A percentile compares a stretch with the other conserved stretches of the same genome.
Evolutionary conservation across 2,797 vertebrate genomes (phyloP).

Genomic region (Anguilla obscura): DNA sequence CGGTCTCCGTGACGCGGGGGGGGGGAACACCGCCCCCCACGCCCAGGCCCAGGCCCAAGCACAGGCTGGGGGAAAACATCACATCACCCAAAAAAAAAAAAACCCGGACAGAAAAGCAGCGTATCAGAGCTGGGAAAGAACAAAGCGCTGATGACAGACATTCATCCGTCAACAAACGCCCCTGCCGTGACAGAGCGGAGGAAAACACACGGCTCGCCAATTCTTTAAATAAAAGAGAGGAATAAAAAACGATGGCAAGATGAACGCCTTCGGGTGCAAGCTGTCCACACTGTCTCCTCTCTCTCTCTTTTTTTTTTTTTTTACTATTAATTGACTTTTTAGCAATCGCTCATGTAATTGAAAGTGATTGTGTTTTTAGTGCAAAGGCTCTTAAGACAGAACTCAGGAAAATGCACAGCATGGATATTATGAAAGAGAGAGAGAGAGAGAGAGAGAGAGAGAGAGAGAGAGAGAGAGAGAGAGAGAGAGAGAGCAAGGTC

Average conservation of each 20-base stretch:
- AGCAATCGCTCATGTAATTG: background rate
- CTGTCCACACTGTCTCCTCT: background rate
- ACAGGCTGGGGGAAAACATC: no score
- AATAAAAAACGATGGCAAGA: no score
- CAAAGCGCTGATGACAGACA: background rate
- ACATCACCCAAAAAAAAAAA: no score
- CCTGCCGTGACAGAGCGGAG: background rate
- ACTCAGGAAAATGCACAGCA: background rate
- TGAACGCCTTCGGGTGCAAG: background rate
- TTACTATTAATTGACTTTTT: background rate
- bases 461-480: background rate
- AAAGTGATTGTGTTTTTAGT: background rate
- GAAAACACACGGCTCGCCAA: background rate
- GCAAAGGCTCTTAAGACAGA: background rate
- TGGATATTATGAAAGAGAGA: background rate
- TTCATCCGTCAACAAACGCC: background rate
- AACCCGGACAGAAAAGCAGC: no score
- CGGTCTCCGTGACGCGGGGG: background rate
- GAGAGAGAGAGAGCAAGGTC: background rate
- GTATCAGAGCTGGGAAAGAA: background rate
- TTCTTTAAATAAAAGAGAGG: no score
- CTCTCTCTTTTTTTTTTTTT: background rate
- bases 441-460: no score
- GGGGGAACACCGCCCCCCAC: background rate
- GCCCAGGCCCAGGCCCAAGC: background rate